Evolutionary conservation across 2,797 vertebrate species (phyloP).

Genomic region (Sebastes taczanowskii): DNA sequence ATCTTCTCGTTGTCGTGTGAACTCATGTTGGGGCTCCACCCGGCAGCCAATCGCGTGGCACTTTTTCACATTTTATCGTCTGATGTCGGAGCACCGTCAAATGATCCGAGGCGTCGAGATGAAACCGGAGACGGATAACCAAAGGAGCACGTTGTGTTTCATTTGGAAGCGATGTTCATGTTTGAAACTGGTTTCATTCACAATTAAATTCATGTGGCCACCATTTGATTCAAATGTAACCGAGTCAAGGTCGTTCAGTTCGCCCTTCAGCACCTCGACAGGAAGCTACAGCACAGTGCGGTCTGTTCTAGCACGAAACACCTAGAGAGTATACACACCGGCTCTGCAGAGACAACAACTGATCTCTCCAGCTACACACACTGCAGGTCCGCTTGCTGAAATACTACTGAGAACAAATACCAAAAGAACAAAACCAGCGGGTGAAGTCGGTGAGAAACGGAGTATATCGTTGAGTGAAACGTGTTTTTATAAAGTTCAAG

Average conservation of each 20-base stretch:
- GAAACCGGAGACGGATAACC: no score
- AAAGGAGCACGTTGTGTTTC: background rate
- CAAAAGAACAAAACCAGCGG: slow-evolving; percentile 6
- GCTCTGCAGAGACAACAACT: background rate
- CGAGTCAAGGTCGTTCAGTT: background rate
- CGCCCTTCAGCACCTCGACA: background rate
- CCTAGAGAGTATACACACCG: background rate
- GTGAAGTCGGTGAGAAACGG: background rate
- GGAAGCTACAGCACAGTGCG: background rate
- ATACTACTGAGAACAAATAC: slow-evolving; percentile 17
- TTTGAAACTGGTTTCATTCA: background rate
- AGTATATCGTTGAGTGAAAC: slow-evolving; percentile 1
- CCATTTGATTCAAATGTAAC: background rate
- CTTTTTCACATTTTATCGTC: background rate
- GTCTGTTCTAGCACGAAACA: slow-evolving; percentile 12
- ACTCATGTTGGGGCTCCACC: background rate
- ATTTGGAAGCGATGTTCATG: background rate
- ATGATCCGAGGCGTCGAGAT: no score
- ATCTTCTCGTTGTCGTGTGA: background rate
- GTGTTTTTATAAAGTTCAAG: background rate
- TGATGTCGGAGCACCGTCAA: no score
- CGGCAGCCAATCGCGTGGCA: slow-evolving; percentile 9
- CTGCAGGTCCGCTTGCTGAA: slow-evolving; percentile 1
- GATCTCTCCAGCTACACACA: background rate
- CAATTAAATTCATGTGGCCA: background rate